phyloP scores from a whole-genome alignment of 2,113 vertebrate species.

The Chionomys nivalis region DNA sequence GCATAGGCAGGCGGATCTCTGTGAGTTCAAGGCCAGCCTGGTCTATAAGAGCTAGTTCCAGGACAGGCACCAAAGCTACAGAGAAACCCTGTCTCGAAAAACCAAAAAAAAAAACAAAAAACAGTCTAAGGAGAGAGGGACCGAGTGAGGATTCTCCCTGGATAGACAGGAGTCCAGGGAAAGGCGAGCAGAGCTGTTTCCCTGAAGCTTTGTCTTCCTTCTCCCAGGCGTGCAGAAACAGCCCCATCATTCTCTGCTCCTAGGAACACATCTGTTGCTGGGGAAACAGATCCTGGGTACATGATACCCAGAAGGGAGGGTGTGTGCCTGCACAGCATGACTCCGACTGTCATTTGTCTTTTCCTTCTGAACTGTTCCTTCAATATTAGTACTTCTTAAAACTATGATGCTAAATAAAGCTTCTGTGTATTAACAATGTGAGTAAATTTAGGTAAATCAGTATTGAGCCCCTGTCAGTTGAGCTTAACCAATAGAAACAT shows the following conservation, averaged over 20 bases:
- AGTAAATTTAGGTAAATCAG: background rate
- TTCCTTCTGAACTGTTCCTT: background rate
- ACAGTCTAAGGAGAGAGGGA: background rate
- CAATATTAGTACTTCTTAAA: background rate
- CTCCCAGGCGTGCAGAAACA: background rate
- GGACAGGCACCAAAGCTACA: no score
- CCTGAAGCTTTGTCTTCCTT: background rate
- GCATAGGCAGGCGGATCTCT: no score
- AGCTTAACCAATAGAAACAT: background rate
- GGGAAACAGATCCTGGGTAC: background rate
- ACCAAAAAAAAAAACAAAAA: no score
- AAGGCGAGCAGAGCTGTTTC: background rate
- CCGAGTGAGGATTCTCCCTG: background rate
- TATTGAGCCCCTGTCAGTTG: background rate
- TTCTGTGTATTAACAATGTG: background rate
- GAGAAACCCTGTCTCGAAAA: no score
- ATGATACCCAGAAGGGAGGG: background rate
- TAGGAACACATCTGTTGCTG: background rate
- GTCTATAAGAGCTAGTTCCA: no score
- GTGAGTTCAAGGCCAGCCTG: no score
- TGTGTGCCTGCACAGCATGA: background rate
- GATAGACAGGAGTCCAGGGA: background rate
- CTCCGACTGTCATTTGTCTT: background rate
- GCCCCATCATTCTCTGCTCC: background rate
- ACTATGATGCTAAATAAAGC: background rate